Conservation (phyloP, 2,113 vertebrate species). For the Sapayoa aenigma region DNA sequence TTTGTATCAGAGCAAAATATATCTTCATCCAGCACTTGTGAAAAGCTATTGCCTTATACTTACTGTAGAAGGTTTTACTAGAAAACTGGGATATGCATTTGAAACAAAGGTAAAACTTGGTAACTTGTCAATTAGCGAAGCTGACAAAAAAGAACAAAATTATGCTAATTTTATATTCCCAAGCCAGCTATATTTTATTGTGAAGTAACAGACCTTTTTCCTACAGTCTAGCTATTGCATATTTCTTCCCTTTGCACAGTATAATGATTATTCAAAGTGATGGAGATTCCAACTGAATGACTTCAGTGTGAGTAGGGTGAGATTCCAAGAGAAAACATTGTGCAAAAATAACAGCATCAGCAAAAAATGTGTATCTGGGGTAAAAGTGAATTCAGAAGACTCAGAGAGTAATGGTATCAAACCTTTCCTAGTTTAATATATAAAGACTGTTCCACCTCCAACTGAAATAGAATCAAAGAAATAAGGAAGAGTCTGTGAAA, state of each 20-base stretch:
- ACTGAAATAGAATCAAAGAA: not conserved
- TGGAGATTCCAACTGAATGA: slow-evolving; percentile 37
- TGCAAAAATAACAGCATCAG: slow-evolving; percentile 22
- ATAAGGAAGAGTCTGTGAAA: not conserved
- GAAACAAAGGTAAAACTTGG: not conserved
- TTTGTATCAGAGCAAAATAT: not conserved
- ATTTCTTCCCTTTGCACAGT: not conserved
- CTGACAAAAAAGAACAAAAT: not conserved
- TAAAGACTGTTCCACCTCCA: not conserved
- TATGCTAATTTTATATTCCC: not conserved
- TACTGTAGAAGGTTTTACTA: not conserved
- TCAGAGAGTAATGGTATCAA: not conserved
- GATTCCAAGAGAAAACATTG: not conserved
- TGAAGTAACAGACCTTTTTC: not conserved
- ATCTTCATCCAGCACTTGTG: not conserved
- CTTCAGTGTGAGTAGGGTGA: slow-evolving; percentile 26
- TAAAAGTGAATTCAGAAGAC: not conserved
- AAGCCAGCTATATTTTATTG: not conserved
- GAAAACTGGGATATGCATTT: not conserved
- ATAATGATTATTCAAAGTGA: slow-evolving; percentile 4
- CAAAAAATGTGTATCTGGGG: not conserved
- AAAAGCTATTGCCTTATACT: not conserved
- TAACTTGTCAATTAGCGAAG: not conserved
- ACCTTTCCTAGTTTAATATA: not conserved
- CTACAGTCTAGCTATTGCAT: not conserved